phyloP scores from a whole-genome alignment of 2,113 vertebrate species.

The Cichladusa arquata region DNA sequence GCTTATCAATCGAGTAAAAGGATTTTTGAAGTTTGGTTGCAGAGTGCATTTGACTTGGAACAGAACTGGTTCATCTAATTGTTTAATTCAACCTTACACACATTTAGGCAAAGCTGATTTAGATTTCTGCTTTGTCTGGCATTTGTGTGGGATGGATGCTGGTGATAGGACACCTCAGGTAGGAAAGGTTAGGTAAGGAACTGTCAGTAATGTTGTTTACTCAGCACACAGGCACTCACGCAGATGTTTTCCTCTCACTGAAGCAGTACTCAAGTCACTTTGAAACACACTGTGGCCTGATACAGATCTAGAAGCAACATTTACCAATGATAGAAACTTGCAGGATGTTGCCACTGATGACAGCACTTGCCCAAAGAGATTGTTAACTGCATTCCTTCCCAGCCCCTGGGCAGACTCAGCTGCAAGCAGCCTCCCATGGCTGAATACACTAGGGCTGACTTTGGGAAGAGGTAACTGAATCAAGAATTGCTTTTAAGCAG shows the following conservation, averaged over 20 bases:
- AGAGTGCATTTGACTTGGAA: background rate
- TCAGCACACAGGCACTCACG: background rate
- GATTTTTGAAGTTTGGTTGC: background rate
- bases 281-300: rapidly evolving
- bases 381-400: background rate
- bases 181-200: background rate
- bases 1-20: background rate
- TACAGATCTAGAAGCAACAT: background rate
- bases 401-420: background rate
- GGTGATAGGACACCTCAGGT: background rate
- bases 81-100: background rate
- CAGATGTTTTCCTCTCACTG: background rate
- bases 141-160: background rate
- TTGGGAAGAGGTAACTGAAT: background rate
- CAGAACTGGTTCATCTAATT: background rate
- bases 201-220: background rate
- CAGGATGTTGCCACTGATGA: background rate
- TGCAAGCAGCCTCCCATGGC: background rate
- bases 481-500: background rate
- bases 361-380: background rate
- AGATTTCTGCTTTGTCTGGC: background rate
- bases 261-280: background rate
- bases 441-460: background rate
- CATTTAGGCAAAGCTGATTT: background rate
- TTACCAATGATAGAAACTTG: background rate